phyloP scores from a whole-genome alignment of 2,888 invertebrate species.

The Oasisia sp. region DNA sequence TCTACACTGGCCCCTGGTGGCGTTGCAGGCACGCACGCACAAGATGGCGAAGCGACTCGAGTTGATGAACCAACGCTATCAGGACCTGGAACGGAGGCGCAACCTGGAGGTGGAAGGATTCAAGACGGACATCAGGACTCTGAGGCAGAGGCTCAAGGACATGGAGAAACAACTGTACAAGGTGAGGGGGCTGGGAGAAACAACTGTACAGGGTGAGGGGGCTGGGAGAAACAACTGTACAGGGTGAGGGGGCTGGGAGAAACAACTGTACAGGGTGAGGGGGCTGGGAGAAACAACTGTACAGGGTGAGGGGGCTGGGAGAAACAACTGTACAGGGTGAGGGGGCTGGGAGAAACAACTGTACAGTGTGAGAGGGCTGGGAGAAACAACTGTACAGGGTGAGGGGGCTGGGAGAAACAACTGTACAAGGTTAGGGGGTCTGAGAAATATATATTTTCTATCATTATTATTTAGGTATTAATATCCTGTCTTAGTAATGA shows the following conservation, averaged over 20 bases:
- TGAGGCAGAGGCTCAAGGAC: conserved; percentile 62
- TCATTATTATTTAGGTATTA: neutral
- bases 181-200: conserved; percentile 60
- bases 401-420: conserved; percentile 62
- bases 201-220: conserved; percentile 64
- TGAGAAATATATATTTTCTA: neutral
- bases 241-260: conserved; percentile 54
- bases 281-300: too few relatives aligned
- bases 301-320: too few relatives aligned
- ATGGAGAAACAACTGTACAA: conserved; percentile 65
- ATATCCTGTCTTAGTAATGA: neutral
- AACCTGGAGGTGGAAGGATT: conserved; percentile 67
- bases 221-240: conserved; percentile 64
- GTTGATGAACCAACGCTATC: conserved; percentile 64
- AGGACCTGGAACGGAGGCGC: conserved; percentile 64
- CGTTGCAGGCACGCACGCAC: conserved; percentile 59
- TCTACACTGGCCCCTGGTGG: neutral
- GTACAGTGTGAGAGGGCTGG: too few relatives aligned
- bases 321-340: too few relatives aligned
- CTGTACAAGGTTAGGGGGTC: conserved; percentile 58
- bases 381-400: too few relatives aligned
- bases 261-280: neutral
- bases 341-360: too few relatives aligned
- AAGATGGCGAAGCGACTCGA: conserved; percentile 64
- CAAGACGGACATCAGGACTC: conserved; percentile 65